A percentile compares a stretch with the other conserved stretches of the same genome.
phyloP scores from a whole-genome alignment of 1,140 invertebrate genomes.

The Aphelenchoides avenae region DNA sequence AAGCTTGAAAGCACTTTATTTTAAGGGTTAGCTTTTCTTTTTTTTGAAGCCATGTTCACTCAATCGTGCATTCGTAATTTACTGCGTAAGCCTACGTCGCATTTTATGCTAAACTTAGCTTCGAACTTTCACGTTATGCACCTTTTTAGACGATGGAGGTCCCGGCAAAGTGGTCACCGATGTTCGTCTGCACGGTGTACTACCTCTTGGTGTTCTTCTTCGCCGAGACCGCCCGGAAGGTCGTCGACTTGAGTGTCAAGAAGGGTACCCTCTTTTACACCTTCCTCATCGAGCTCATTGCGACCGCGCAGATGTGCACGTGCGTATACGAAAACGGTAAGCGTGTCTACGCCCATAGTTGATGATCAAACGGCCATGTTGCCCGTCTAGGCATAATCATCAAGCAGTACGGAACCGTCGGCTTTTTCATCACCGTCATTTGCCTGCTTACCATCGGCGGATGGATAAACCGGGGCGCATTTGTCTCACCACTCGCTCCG shows the following conservation, averaged over 20 bases:
- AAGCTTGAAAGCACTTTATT: no score
- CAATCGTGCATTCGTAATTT: no score
- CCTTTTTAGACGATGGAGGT: neutral
- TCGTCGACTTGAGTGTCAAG: conserved; percentile 36
- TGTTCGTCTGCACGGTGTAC: conserved; percentile 26
- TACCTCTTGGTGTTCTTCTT: conserved; percentile 37
- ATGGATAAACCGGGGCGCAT: conserved; percentile 46
- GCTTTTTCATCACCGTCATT: conserved; percentile 51
- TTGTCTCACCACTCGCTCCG: conserved; percentile 40
- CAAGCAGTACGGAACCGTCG: conserved; percentile 42
- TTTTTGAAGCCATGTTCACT: no score
- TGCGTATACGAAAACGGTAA: conserved; percentile 57
- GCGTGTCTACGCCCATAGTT: neutral
- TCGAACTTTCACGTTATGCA: no score
- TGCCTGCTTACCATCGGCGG: conserved; percentile 34
- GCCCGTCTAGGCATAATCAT: conserved; percentile 40
- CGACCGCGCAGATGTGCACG: conserved; percentile 53
- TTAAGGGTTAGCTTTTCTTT: no score
- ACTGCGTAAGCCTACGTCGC: no score
- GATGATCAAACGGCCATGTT: neutral
- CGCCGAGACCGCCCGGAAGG: conserved; percentile 35
- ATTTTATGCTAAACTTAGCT: no score
- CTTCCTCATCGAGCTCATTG: conserved; percentile 49
- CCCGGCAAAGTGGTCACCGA: conserved; percentile 17
- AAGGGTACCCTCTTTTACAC: conserved; percentile 28